Conservation (phyloP, 2,888 invertebrate species). For the Ophonus ardosiacus region DNA sequence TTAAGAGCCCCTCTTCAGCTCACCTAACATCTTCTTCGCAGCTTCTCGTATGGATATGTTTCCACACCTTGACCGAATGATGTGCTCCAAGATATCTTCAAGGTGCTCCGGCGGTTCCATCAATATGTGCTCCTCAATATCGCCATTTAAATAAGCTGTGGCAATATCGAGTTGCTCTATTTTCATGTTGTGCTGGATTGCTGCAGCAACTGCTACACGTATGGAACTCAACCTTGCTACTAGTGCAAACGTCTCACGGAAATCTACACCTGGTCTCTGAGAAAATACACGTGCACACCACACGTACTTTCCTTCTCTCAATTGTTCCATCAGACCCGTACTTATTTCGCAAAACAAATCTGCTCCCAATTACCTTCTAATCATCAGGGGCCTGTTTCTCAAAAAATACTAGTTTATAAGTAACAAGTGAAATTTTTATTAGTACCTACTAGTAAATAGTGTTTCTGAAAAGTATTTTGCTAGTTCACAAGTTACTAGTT, state of each 20-base stretch:
- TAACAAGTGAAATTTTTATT: too few species aligned
- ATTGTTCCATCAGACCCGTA: not conserved
- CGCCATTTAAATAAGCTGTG: slow-evolving; percentile 17
- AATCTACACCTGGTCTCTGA: slow-evolving; percentile 67
- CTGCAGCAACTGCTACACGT: slow-evolving; percentile 12
- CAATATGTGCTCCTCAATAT: too few species aligned
- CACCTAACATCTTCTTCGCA: not conserved
- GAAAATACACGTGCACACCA: slow-evolving; percentile 68
- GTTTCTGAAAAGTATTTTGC: too few species aligned
- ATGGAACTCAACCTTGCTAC: slow-evolving; percentile 65
- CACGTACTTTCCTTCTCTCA: slow-evolving; percentile 63
- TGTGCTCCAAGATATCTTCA: too few species aligned
- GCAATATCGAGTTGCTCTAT: slow-evolving; percentile 45
- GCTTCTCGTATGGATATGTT: not conserved
- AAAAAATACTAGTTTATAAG: too few species aligned
- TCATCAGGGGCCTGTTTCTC: too few species aligned
- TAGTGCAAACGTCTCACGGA: slow-evolving; percentile 69
- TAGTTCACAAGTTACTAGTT: too few species aligned
- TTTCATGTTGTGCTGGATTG: slow-evolving; percentile 20
- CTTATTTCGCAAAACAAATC: not conserved
- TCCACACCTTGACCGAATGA: too few species aligned
- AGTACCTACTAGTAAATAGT: too few species aligned
- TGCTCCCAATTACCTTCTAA: slow-evolving; percentile 1
- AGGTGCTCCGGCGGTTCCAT: too few species aligned
- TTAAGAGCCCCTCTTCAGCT: not conserved